Conservation (phyloP, 1,140 invertebrate genomes). For the Platorchestia sp. region DNA sequence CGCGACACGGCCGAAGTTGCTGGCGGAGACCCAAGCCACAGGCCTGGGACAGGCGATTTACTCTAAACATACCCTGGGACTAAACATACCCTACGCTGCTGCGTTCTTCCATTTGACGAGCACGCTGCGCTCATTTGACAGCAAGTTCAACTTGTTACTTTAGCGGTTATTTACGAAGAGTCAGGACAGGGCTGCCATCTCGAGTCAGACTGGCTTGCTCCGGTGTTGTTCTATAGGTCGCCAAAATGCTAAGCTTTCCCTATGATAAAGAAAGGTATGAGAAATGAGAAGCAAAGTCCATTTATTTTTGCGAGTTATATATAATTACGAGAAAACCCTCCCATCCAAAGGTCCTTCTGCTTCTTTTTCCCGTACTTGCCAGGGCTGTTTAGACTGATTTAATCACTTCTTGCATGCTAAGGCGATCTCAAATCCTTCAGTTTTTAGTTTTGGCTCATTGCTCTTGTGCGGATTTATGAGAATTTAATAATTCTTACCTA, state of each 20-base stretch:
- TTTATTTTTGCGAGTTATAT: background rate
- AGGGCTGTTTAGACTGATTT: background rate
- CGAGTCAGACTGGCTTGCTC: background rate
- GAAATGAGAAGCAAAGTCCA: background rate
- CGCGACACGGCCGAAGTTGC: background rate
- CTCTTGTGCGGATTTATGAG: background rate
- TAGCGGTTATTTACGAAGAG: background rate
- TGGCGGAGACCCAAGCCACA: background rate
- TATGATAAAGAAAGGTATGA: background rate
- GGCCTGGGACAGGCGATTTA: background rate
- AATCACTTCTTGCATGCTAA: background rate
- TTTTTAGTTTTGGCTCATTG: background rate
- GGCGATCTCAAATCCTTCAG: background rate
- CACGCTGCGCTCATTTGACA: background rate
- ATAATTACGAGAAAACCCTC: background rate
- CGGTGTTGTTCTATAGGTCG: background rate
- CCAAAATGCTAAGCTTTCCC: no score
- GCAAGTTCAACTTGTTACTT: background rate
- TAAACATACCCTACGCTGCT: background rate
- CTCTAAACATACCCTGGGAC: background rate
- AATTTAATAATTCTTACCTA: background rate
- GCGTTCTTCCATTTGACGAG: background rate
- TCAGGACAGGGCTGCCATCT: background rate
- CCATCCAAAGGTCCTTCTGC: background rate
- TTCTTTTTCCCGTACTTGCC: background rate